Base-by-base conservation (phyloP, 2,797 vertebrate species). In the Rallus crepitans region DNA sequence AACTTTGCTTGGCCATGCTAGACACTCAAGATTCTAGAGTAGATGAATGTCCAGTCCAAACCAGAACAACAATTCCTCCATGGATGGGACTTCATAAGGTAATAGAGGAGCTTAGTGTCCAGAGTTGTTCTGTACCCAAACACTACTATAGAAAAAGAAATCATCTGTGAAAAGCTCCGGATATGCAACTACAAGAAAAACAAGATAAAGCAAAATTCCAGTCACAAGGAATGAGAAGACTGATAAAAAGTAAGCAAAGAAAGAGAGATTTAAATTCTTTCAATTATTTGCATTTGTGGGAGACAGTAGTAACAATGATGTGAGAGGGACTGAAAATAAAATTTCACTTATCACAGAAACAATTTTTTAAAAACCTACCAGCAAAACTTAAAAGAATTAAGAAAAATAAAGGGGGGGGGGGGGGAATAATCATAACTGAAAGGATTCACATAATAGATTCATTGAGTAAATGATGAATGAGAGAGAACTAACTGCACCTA, bases 291-390 rank as follows among this genome's bases (percentile, higher is more conserved):
- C 42, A 40, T 73, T 82, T 75, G 13, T 24, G 12, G 57, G 63
- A 89, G 50, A 89, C 20, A 68, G n/a, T 27, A 50, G 24, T 52
- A 82, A 19, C 53, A 31, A 21, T 0, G 0, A 71, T 30, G 25
- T 57, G 53, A 82, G n/a, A 80, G 6, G 16, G 20, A 12, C 80
- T 9, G 18, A 83, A 77, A 83, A 64, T 12, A 85, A 80, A 89
- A 68, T 2, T 80, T 23, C 5, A 7, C 30, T 82, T 90, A 35
- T 20, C 17, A 64, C 21, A 70, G 24, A 69, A 70, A 47, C 3
- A n/a, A 35, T 12, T 63, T 39, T 7, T 48, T 61, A 30, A 27
- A 21, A 0, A 0, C 6, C 15, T 15, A 0, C 0, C 7, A 14
- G 6, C 8, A 28, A 69, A 80, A 20, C 31, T 47, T 60, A 20